These are phyloP conservation scores for Sinella curviseta DNA, from an alignment of 1,140 invertebrate genomes.

Conservation along the genomic window DNA sequence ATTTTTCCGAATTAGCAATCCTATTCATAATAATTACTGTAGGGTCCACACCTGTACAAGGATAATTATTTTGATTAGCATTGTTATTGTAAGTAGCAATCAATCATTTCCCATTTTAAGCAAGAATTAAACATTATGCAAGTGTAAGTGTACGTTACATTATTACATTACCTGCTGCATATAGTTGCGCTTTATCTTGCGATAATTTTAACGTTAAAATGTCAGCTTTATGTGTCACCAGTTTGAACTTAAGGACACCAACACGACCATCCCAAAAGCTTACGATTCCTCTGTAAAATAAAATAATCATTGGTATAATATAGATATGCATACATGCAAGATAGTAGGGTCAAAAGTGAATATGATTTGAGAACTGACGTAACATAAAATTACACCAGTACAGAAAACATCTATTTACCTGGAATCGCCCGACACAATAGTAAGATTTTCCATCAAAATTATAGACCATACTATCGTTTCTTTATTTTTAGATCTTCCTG, in stretches of 20 bases:
- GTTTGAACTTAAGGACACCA: constrained; percentile 73
- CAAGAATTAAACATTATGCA: no score
- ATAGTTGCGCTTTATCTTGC: constrained; percentile 69
- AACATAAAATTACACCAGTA: neutral
- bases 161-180: constrained; percentile 72
- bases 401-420: constrained; percentile 49
- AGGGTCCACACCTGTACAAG: constrained; percentile 69
- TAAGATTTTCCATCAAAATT: constrained; percentile 74
- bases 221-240: constrained; percentile 76
- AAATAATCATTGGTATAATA: neutral
- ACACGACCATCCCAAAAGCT: constrained; percentile 83
- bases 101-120: no score
- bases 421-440: constrained; percentile 86
- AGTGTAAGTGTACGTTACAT: no score
- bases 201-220: constrained; percentile 71
- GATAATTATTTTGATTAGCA: constrained; percentile 44
- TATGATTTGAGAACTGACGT: constrained; percentile 2
- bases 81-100: constrained; percentile 51
- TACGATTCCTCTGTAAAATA: constrained; percentile 66
- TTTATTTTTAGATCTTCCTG: constrained; percentile 65
- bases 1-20: constrained; percentile 62
- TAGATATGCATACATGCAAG: neutral
- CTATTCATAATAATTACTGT: constrained; percentile 69
- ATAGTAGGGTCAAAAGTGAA: no score
- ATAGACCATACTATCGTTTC: constrained; percentile 85